A percentile compares a stretch with the other conserved stretches of the same genome.
These are phyloP conservation scores for Caenorhabditis sinica DNA, from an alignment of 2,888 invertebrate genomes.

Conservation along the genomic window DNA sequence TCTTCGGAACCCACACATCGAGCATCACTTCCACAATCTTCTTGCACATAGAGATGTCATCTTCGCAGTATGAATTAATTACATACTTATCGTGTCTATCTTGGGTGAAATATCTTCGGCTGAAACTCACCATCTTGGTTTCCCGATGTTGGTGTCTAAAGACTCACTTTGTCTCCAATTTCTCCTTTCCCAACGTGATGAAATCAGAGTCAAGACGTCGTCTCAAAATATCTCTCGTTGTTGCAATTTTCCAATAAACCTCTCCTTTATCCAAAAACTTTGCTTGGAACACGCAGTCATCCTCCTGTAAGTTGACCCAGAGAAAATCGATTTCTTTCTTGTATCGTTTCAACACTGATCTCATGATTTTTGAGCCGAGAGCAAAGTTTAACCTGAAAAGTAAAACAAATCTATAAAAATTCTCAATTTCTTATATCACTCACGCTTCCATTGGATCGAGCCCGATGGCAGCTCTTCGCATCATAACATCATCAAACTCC, in stretches of 20 bases:
- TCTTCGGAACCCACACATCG: neutral
- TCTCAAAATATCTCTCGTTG: neutral
- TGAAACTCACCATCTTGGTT: neutral
- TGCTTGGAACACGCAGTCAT: neutral
- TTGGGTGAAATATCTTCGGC: too few relatives aligned
- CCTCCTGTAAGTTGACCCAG: constrained; percentile 4
- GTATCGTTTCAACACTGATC: neutral
- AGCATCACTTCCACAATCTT: constrained; percentile 6
- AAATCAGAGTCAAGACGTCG: neutral
- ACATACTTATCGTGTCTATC: neutral
- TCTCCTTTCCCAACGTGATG: neutral
- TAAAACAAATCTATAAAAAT: neutral
- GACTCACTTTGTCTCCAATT: constrained; percentile 3
- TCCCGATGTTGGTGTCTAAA: neutral
- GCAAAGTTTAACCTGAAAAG: neutral
- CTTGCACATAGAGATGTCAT: neutral
- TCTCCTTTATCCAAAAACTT: neutral
- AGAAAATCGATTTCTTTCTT: constrained; percentile 3
- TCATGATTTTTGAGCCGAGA: neutral
- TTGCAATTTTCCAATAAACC: constrained; percentile 17
- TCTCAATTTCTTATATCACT: neutral
- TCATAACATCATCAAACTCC: neutral
- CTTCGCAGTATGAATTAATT: constrained; percentile 14
- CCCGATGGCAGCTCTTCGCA: neutral
- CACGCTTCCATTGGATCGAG: neutral